phyloP scores from a whole-genome alignment of 2,113 vertebrate genomes.

The Danionella cerebrum region DNA sequence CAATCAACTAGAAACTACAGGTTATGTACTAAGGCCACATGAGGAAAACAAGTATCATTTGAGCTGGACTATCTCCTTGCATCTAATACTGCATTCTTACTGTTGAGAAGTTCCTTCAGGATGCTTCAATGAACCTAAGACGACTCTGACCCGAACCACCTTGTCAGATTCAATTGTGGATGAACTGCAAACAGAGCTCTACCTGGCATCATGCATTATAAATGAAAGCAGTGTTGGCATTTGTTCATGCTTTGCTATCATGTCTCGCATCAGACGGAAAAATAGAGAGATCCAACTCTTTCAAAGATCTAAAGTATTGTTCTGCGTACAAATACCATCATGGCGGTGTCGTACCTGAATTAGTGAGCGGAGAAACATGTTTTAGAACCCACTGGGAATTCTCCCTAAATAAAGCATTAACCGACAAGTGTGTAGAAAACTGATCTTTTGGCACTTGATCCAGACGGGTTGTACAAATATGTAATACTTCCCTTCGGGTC shows the following conservation, averaged over 20 bases:
- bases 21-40: conserved; percentile 8
- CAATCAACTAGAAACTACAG: not conserved
- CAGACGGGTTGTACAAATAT: conserved; percentile 40
- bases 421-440: conserved; percentile 49
- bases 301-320: not conserved
- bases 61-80: not conserved
- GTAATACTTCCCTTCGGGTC: conserved; percentile 34
- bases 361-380: not conserved
- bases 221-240: conserved; percentile 33
- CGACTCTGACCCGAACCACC: conserved; percentile 9
- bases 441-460: conserved; percentile 63
- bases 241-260: conserved; percentile 27
- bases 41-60: not conserved
- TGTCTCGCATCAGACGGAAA: conserved; percentile 20
- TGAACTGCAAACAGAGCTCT: conserved; percentile 13
- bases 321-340: conserved; percentile 10
- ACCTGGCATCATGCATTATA: conserved; percentile 33
- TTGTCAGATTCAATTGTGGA: conserved; percentile 15
- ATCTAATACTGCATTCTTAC: conserved; percentile 1
- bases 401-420: conserved; percentile 61
- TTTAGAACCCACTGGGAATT: conserved; percentile 15
- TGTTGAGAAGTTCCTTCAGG: not conserved
- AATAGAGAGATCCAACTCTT: not conserved
- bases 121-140: not conserved
- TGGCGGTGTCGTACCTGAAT: conserved; percentile 45